Base-by-base conservation (phyloP, 2,888 invertebrate species). In the Brenthis daphne region DNA sequence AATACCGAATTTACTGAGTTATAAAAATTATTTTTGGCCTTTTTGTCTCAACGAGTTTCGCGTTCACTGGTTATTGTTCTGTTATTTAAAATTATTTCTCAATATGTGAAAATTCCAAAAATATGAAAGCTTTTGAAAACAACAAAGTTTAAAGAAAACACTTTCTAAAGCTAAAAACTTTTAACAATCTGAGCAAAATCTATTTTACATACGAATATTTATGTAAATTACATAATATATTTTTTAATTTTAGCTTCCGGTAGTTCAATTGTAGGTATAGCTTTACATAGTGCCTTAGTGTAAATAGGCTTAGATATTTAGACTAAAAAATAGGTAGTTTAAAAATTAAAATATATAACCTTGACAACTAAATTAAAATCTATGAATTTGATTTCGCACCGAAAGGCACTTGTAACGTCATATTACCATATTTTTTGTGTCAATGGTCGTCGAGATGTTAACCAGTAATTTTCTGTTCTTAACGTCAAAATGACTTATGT, bases 1-100 rank as follows among this genome's bases (percentile, higher is more conserved):
- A 89, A 84, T 79, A 77, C 76, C 76, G 79, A 85, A 88, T 86
- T 90, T 88, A 89, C 77, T 87, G 87, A 90, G 83, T 85, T 90
- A 90, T 90, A 85, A 90, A 43, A 90, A 87, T 60, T 80, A 71
- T 78, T 82, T 83, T 83, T 80, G 77, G 75, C 74, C 72, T 84
- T 85, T 79, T 74, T 66, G 65, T 72, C 43, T 69, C 60, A 73
- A 67, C 69, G 64, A 66, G 73, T 76, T 75, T 77, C 71, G 76
- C 76, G 76, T 75, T 69, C 77, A 73, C 65, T 76, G 77, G 76
- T 71, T 76, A 68, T 72, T 72, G 67, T 71, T 68, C 68, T 66
- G 67, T 57, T 67, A 72, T 55, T 60, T 66, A 57, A 65, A 67
- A 65, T 70, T 58, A 37, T 65, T 48, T 48, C 33, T 53, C 13